These are phyloP conservation scores for Monarcha castaneiventris DNA, from an alignment of 2,113 vertebrate genomes.

Conservation along the genomic window DNA sequence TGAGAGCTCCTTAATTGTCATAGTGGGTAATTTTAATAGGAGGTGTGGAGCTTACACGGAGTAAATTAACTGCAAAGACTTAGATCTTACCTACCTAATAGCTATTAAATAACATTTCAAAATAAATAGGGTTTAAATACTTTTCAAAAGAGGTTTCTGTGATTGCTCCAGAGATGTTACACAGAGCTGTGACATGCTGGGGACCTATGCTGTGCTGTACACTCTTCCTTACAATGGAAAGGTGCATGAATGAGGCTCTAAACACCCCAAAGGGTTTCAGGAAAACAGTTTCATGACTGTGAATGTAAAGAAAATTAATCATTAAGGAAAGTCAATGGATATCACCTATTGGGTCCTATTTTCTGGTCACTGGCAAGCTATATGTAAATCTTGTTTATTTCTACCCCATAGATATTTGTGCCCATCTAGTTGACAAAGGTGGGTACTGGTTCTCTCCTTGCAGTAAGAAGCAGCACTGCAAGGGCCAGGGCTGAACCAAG, in stretches of 20 bases:
- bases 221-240: neutral
- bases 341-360: neutral
- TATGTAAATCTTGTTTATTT: neutral
- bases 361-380: neutral
- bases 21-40: neutral
- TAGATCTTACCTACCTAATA: neutral
- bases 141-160: neutral
- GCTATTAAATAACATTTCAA: conserved; percentile 2
- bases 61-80: neutral
- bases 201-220: accelerated
- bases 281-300: neutral
- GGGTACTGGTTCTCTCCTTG: neutral
- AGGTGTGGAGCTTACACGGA: neutral
- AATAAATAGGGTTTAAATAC: conserved; percentile 6
- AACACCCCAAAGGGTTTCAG: neutral
- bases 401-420: accelerated
- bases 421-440: neutral
- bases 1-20: neutral
- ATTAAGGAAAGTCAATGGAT: neutral
- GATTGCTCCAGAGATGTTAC: neutral
- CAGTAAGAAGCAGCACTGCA: neutral
- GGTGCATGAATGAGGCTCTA: neutral
- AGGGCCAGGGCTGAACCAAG: neutral
- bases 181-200: neutral
- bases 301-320: neutral